Evolutionary conservation across 2,113 vertebrate species (phyloP).

Genomic region (Psittacara wagleri): DNA sequence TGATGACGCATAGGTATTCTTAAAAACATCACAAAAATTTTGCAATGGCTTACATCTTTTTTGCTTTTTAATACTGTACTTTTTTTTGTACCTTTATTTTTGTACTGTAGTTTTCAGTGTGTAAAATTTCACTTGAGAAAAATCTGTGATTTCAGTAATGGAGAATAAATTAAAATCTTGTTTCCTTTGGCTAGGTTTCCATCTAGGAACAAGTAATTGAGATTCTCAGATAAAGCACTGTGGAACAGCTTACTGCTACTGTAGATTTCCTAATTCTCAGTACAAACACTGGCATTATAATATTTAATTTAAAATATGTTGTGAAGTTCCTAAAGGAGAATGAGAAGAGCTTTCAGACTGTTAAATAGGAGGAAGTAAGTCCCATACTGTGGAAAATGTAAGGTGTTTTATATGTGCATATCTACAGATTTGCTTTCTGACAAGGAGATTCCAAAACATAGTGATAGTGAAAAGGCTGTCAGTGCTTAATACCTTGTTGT

Average conservation of each 20-base stretch:
- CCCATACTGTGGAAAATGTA: background rate
- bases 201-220: background rate
- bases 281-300: background rate
- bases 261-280: background rate
- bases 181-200: background rate
- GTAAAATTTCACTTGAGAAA: background rate
- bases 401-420: fast-evolving
- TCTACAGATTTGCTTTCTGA: background rate
- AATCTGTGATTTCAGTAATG: background rate
- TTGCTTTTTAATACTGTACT: background rate
- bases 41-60: background rate
- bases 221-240: background rate
- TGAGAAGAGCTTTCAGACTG: background rate
- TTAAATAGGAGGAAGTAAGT: background rate
- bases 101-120: background rate
- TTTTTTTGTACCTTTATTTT: background rate
- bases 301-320: background rate
- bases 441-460: background rate
- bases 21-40: background rate
- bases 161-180: background rate
- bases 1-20: background rate
- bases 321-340: background rate
- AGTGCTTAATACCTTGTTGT: background rate
- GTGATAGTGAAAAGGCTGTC: background rate
- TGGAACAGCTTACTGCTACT: background rate